These are phyloP conservation scores for Tautogolabrus adspersus DNA, from an alignment of 2,113 vertebrate species.

Conservation along the genomic window DNA sequence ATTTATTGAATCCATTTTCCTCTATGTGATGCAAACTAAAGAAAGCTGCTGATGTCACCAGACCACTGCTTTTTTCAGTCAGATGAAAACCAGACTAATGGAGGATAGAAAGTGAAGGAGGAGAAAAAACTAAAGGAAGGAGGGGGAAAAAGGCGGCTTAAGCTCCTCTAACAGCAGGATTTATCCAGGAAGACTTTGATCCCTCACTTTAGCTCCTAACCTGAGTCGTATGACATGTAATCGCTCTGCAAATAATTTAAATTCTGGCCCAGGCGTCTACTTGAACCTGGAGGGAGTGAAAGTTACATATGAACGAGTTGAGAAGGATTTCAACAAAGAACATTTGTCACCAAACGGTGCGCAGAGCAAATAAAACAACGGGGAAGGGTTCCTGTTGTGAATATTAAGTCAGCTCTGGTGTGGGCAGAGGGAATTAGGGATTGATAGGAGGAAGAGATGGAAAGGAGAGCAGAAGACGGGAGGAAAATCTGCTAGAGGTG, in stretches of 20 bases:
- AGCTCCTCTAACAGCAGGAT: conserved; percentile 4
- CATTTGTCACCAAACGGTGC: conserved; percentile 37
- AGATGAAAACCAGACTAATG: conserved; percentile 4
- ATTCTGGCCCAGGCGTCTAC: conserved; percentile 18
- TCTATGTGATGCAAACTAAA: neutral
- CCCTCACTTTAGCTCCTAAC: conserved; percentile 22
- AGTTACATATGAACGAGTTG: neutral
- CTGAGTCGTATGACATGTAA: conserved; percentile 31
- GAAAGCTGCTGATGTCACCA: neutral
- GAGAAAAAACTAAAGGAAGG: neutral
- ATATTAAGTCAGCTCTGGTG: conserved; percentile 1
- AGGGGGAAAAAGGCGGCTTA: neutral
- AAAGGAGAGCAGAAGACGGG: neutral
- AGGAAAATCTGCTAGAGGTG: neutral
- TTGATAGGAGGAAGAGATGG: neutral
- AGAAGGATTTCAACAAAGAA: neutral
- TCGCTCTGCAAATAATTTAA: conserved; percentile 24
- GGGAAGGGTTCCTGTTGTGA: conserved; percentile 2
- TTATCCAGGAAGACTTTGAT: conserved; percentile 23
- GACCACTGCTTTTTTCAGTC: neutral
- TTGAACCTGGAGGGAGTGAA: neutral
- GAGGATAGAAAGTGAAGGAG: neutral
- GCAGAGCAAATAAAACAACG: conserved; percentile 30
- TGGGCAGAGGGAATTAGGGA: neutral
- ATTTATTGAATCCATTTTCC: neutral